Evolutionary conservation across 2,113 vertebrate genomes (phyloP), one percentile per base, ranked within the genome.

Genomic region (Brachypodius melanocephalos): DNA sequence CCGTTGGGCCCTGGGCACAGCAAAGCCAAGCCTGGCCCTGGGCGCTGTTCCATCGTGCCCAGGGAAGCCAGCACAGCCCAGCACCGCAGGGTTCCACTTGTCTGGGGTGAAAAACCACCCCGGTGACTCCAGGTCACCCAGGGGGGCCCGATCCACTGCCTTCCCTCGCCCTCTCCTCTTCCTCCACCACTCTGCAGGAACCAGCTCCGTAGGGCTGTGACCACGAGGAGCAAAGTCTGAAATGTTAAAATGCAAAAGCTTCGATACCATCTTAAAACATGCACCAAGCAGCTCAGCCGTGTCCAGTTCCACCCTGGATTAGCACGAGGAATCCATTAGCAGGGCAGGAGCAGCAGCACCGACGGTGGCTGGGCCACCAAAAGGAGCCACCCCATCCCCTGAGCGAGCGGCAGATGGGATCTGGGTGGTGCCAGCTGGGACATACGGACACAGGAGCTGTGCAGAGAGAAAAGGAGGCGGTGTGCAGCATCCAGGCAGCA

Each of bases 11-110:
- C 25, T 9, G 57, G 43, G 16, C 22, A n/a, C 4, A 1, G 34
- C 46, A 16, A 36, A 78, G 46, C 63, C 65, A 32, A 43, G 24
- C 13, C 38, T 14, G 54, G 58, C 32, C 52, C 5, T 13, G 51
- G n/a, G 54, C n/a, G 36, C 49, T 0, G 0, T 4, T 31, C 25
- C 38, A 26, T 17, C 3, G 0, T 2, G 3, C 28, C 31, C 69
- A 8, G 36, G 34, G 43, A 34, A 22, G 43, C 9, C 32, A 15
- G 26, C 57, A 24, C 42, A 8, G 20, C 13, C 55, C 71, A 14
- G 12, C 3, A 2, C 42, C 4, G 9, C 20, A 9, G 16, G 17
- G 12, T 17, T 67, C 32, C 24, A 9, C 28, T 48, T 6, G 2
- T 28, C 3, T 16, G 26, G 80, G 59, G 34, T 46, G 54, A 40